Conservation (phyloP, 2,888 invertebrate genomes). For the Phymatocera aterrima region DNA sequence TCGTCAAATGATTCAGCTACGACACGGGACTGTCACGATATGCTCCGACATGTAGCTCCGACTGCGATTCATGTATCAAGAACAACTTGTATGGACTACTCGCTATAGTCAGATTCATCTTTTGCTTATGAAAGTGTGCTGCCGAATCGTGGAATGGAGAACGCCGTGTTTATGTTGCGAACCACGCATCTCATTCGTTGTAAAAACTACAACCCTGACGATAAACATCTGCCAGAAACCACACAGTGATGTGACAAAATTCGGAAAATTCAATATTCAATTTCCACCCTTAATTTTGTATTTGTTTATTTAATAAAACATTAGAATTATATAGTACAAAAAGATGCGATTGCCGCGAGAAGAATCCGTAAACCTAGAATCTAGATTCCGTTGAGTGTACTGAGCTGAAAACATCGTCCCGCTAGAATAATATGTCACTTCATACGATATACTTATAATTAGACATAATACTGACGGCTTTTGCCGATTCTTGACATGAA, state of each 20-base stretch:
- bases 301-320: background rate
- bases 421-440: background rate
- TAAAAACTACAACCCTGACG: constrained; percentile 12
- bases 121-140: background rate
- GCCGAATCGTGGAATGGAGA: no score
- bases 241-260: background rate
- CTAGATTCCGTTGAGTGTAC: no score
- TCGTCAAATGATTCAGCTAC: background rate
- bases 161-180: constrained; percentile 5
- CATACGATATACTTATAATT: no score
- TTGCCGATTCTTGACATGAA: no score
- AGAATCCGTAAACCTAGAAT: no score
- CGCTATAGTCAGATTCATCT: constrained; percentile 37
- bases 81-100: constrained; percentile 28
- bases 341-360: no score
- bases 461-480: background rate
- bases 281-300: background rate
- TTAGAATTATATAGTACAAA: background rate
- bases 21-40: background rate
- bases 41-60: constrained; percentile 46
- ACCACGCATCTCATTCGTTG: constrained; percentile 23
- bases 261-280: background rate
- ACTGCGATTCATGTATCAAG: constrained; percentile 44
- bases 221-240: constrained; percentile 26
- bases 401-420: constrained; percentile 4